Conservation (phyloP, 2,888 invertebrate species). For the Cyrtodaria siliqua region DNA sequence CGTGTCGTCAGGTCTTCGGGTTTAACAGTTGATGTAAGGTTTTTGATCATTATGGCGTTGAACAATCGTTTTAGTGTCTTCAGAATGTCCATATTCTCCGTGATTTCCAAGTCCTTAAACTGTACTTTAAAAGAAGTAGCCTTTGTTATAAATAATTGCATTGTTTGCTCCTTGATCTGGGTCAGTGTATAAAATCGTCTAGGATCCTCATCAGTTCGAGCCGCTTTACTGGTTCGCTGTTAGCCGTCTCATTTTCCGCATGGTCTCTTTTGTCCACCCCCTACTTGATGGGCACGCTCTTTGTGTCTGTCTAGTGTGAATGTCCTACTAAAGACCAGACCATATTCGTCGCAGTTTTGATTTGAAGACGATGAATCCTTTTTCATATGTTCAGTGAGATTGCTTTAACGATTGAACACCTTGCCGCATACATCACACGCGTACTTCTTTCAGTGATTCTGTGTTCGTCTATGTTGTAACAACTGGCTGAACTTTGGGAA, state of each 20-base stretch:
- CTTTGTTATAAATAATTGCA: constrained; percentile 5
- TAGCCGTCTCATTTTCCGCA: no score
- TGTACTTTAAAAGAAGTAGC: constrained; percentile 6
- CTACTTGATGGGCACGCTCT: background rate
- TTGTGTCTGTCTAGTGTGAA: background rate
- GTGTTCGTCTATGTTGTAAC: constrained; percentile 2
- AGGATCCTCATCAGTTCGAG: background rate
- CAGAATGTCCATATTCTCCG: background rate
- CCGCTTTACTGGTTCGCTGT: background rate
- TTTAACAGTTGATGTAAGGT: background rate
- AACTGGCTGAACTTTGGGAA: constrained; percentile 8
- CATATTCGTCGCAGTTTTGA: background rate
- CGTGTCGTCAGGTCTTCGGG: no score
- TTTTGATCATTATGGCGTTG: background rate
- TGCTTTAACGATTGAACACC: constrained; percentile 18
- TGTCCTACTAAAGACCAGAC: background rate
- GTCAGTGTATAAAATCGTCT: constrained; percentile 6
- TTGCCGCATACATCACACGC: constrained; percentile 7
- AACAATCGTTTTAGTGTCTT: background rate
- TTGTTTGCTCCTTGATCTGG: constrained; percentile 8
- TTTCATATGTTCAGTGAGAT: constrained; percentile 2
- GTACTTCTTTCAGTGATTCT: constrained; percentile 7
- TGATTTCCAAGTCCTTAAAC: constrained; percentile 1
- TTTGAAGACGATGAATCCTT: background rate
- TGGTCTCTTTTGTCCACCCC: background rate